Evolutionary conservation across 2,113 vertebrate species (phyloP).

Genomic region (Oryzias javanicus): DNA sequence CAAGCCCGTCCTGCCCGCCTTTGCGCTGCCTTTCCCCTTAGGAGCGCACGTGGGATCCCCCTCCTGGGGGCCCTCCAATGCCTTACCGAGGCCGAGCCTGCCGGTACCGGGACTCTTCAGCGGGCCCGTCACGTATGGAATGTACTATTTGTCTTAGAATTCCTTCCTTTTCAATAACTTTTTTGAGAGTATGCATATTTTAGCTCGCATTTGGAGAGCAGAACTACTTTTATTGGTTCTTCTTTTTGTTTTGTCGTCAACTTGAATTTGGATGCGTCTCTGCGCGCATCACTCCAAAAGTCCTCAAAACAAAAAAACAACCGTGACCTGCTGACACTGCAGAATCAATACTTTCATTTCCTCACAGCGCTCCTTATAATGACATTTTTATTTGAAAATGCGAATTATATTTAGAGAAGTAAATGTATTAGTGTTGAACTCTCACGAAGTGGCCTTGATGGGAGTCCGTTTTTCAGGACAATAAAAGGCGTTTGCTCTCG

Average conservation of each 20-base stretch:
- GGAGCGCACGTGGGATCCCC: constrained; percentile 75
- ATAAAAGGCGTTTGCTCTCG: too few relatives aligned
- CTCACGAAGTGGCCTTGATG: constrained; percentile 54
- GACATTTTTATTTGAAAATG: too few relatives aligned
- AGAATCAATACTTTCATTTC: constrained; percentile 9
- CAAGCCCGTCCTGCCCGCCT: constrained; percentile 80
- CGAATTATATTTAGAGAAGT: too few relatives aligned
- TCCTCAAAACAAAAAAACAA: too few relatives aligned
- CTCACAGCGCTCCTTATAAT: constrained; percentile 16
- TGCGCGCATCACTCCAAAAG: too few relatives aligned
- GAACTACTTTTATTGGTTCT: neutral
- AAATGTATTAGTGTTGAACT: too few relatives aligned
- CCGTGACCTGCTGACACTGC: too few relatives aligned
- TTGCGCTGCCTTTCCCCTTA: constrained; percentile 81
- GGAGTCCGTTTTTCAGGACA: constrained; percentile 29
- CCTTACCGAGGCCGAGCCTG: constrained; percentile 73
- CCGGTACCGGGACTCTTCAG: constrained; percentile 80
- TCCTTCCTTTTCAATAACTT: constrained; percentile 19
- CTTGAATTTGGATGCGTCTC: neutral
- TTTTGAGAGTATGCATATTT: constrained; percentile 1
- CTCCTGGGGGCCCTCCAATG: constrained; percentile 67
- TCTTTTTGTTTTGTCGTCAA: constrained; percentile 14
- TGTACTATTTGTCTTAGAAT: constrained; percentile 83
- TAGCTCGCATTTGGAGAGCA: constrained; percentile 5
- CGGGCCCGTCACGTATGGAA: constrained; percentile 80